Conservation (phyloP, 2,888 invertebrate genomes). For the Polymixis lichenea region DNA sequence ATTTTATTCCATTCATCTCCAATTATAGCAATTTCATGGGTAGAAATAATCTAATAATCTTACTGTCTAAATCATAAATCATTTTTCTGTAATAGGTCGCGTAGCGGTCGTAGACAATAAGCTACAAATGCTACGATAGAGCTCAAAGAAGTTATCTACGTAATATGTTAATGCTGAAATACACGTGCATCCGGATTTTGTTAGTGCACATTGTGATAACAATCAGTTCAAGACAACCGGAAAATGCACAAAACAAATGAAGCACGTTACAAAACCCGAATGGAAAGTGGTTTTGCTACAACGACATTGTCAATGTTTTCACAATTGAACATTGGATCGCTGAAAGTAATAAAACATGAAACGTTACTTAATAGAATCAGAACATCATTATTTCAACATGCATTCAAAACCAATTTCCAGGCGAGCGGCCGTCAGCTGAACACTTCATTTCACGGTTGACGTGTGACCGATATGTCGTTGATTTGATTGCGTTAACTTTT, state of each 20-base stretch:
- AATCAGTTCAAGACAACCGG: neutral
- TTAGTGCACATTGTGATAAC: neutral
- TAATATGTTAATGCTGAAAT: neutral
- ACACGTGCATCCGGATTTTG: neutral
- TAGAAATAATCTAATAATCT: no score
- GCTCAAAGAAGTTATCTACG: neutral
- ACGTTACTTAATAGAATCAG: conserved; percentile 55
- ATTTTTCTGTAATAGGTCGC: neutral
- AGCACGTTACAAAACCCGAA: neutral
- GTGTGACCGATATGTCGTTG: conserved; percentile 81
- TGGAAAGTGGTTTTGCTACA: conserved; percentile 20
- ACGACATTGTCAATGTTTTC: neutral
- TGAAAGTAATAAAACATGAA: conserved; percentile 45
- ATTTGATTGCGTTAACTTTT: conserved; percentile 83
- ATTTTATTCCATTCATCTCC: neutral
- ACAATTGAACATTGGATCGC: conserved; percentile 23
- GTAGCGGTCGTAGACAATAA: conserved; percentile 11
- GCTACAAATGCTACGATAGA: conserved; percentile 30
- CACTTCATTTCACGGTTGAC: conserved; percentile 85
- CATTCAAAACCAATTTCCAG: conserved; percentile 80
- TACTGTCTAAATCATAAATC: neutral
- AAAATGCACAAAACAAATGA: neutral
- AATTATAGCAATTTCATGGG: neutral
- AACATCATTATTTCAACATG: conserved; percentile 63
- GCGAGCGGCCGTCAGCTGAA: conserved; percentile 70